Evolutionary conservation across 1,140 invertebrate genomes (phyloP), one percentile per base, ranked within the genome.

Genomic region (Chrysoperla carnea): DNA sequence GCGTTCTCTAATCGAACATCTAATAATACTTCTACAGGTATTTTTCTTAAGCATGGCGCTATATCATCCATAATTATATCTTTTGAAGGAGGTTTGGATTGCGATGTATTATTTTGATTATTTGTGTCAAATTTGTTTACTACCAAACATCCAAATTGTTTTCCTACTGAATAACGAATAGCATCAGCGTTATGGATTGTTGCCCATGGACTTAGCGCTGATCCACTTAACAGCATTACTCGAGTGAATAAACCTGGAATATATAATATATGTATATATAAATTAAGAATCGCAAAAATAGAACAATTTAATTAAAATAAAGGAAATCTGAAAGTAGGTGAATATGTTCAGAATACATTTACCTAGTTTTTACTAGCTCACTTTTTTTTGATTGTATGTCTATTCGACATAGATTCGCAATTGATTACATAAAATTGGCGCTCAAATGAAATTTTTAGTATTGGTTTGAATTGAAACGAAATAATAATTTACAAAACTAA

Each of bases 201-300:
- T 6, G 85, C 84, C 75, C 80, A 87, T 2, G 82, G 81, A 55
- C 82, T 82, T 29, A 92, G 63, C 3, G 87, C 83, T 0, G 88
- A 86, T 5, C 90, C 90, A 50, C 85, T 89, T 51, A 92, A 69
- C 36, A 94, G 64, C 29, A 93, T 72, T 5, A 84, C 81, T 33
- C 87, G 76, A 23, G 84, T 78, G 59, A 93, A 87, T 33, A 93
- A 67, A 49, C 76, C 80, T 81, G 64, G 41, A 64, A 59, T 45
- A 40, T 48, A n/a, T n/a, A 57, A 45, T 60, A 52, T n/a, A 48
- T 40, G 11, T 27, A 27, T 8, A 6, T 6, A 6, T 27, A 23
- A 29, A 31, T 33, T 12, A n/a, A n/a, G n/a, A n/a, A n/a, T n/a
- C n/a, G n/a, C n/a, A n/a, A n/a, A 53, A 43, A 36, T 40, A 40